A percentile compares a stretch with the other conserved stretches of the same genome.
Evolutionary conservation across 2,797 vertebrate species (phyloP).

Genomic region (Atherinosoma microstoma): DNA sequence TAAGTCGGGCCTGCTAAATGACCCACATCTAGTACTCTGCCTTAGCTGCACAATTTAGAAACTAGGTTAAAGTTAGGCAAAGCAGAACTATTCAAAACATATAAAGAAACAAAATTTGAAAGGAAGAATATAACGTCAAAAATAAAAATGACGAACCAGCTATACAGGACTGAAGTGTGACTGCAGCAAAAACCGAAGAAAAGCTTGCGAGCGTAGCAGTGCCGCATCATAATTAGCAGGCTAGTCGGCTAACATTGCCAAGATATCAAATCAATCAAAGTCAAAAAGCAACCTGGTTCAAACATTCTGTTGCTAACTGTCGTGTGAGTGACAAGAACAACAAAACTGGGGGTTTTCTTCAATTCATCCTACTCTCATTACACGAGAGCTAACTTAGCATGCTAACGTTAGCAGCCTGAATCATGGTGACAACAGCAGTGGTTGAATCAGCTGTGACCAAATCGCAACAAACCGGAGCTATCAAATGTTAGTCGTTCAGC

Average conservation of each 20-base stretch:
- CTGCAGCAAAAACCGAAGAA: background rate
- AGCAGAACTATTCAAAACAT: background rate
- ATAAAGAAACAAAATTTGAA: fast-evolving
- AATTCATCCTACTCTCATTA: background rate
- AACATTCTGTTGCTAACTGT: no score
- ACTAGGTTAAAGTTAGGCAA: background rate
- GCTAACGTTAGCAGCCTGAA: conserved; percentile 28
- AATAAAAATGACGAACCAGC: fast-evolving
- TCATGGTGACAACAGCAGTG: conserved; percentile 53
- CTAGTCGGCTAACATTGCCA: conserved; percentile 40
- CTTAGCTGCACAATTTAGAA: background rate
- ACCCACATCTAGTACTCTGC: conserved; percentile 51
- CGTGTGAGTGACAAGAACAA: fast-evolving
- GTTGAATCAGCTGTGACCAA: conserved; percentile 68
- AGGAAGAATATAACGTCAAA: background rate
- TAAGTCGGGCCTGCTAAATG: conserved; percentile 60
- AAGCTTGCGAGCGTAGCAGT: conserved; percentile 28
- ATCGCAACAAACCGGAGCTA: conserved; percentile 25
- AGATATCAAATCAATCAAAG: conserved; percentile 33
- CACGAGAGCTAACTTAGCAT: background rate
- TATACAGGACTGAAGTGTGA: background rate
- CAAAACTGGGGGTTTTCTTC: fast-evolving
- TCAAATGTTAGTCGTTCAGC: conserved; percentile 37
- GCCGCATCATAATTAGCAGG: conserved; percentile 64
- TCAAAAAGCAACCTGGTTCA: background rate